Evolutionary conservation across 2,888 invertebrate species (phyloP).

Genomic region (Tetropium fuscum): DNA sequence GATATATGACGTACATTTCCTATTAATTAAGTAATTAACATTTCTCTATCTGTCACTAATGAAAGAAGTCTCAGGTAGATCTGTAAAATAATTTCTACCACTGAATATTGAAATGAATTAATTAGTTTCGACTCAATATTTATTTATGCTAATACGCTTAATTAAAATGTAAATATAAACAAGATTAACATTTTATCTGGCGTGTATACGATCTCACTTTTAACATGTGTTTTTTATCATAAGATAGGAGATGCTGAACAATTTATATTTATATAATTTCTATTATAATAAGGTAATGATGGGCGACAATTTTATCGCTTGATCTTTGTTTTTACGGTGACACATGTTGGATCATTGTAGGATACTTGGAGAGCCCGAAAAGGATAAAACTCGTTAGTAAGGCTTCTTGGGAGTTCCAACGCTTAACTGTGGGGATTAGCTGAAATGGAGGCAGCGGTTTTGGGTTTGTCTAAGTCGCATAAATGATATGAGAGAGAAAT

Average conservation of each 20-base stretch:
- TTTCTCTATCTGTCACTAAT: conserved; percentile 7
- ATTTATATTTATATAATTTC: conserved; percentile 38
- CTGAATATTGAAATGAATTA: conserved; percentile 14
- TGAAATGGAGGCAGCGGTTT: no score
- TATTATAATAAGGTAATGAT: conserved; percentile 46
- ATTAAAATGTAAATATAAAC: conserved; percentile 46
- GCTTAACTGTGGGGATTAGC: no score
- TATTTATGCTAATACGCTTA: conserved; percentile 45
- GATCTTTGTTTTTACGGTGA: conserved; percentile 34
- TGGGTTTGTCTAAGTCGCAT: no score
- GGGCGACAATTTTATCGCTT: conserved; percentile 42
- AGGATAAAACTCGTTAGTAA: background rate
- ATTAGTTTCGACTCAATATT: conserved; percentile 41
- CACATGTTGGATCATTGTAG: conserved; percentile 30
- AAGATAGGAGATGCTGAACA: conserved; percentile 34
- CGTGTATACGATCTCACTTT: conserved; percentile 25
- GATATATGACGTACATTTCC: conserved; percentile 8
- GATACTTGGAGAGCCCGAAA: conserved; percentile 1
- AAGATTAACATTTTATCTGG: conserved; percentile 32
- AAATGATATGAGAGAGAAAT: no score
- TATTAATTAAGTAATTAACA: conserved; percentile 30
- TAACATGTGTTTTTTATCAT: conserved; percentile 34
- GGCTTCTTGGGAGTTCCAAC: background rate
- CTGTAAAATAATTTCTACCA: conserved; percentile 5
- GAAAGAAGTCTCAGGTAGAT: background rate